phyloP scores from a whole-genome alignment of 1,140 invertebrate species.

The Dendroctonus ponderosae region DNA sequence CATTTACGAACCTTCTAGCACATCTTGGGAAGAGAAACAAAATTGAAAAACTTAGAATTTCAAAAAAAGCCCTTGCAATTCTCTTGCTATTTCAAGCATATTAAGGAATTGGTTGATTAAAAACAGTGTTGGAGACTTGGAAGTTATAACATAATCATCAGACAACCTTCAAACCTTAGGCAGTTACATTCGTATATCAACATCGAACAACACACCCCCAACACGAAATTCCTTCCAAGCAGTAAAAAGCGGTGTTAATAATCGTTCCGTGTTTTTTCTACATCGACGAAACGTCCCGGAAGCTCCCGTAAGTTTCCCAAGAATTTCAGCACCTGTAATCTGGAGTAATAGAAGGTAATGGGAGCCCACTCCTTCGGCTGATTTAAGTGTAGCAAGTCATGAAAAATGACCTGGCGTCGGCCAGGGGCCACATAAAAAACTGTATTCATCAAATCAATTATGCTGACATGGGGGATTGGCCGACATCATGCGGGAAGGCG shows the following conservation, averaged over 20 bases:
- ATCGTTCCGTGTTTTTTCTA: conserved; percentile 12
- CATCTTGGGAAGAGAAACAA: no score
- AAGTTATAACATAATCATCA: neutral
- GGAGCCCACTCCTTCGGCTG: conserved; percentile 20
- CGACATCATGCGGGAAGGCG: conserved; percentile 4
- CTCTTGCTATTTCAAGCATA: no score
- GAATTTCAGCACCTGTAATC: conserved; percentile 20
- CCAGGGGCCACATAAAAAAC: conserved; percentile 16
- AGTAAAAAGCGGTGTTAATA: conserved; percentile 3
- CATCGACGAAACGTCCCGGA: conserved; percentile 10
- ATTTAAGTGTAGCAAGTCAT: conserved; percentile 23
- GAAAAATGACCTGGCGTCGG: conserved; percentile 22
- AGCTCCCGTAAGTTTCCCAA: conserved; percentile 16
- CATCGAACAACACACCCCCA: neutral
- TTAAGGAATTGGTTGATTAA: no score
- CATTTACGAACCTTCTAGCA: no score
- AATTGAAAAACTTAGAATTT: no score
- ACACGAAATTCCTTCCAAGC: neutral
- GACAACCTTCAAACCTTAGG: neutral
- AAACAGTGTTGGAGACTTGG: no score
- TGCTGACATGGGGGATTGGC: conserved; percentile 23
- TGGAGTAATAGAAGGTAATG: conserved; percentile 15
- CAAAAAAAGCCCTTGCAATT: no score
- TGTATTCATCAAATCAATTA: conserved; percentile 29
- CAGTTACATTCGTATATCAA: neutral